Conservation (phyloP, 2,113 vertebrate genomes). For the Cryptomyrus ogoouensis region DNA sequence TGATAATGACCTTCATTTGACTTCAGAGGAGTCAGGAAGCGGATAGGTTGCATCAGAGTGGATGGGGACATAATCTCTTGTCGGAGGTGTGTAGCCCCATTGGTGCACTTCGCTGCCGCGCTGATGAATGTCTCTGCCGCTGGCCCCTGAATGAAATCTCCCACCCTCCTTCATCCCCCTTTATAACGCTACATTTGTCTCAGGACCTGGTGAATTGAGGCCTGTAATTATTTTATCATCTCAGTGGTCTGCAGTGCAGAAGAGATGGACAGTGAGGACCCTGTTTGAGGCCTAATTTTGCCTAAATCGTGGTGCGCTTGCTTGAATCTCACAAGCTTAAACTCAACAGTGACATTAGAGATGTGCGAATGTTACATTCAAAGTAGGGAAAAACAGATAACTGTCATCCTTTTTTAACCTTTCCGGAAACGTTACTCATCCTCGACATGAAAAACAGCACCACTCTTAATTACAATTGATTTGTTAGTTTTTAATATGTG, state of each 20-base stretch:
- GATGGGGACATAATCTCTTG: constrained; percentile 16
- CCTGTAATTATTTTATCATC: constrained; percentile 16
- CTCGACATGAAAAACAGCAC: neutral
- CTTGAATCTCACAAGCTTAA: neutral
- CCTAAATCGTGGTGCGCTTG: neutral
- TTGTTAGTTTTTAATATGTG: neutral
- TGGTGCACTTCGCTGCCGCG: constrained; percentile 23
- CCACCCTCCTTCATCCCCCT: constrained; percentile 33
- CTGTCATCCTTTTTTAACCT: neutral
- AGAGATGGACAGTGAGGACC: neutral
- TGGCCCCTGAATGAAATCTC: constrained; percentile 32
- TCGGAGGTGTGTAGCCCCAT: constrained; percentile 8
- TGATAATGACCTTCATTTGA: constrained; percentile 42
- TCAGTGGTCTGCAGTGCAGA: neutral
- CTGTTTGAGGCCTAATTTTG: neutral
- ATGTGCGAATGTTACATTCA: neutral
- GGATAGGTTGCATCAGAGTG: constrained; percentile 23
- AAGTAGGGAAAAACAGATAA: neutral
- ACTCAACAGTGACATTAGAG: neutral
- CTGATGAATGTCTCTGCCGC: constrained; percentile 56
- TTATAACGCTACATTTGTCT: constrained; percentile 53
- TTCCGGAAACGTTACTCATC: neutral
- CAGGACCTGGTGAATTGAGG: neutral
- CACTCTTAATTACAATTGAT: constrained; percentile 4
- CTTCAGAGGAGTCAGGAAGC: neutral